Evolutionary conservation across 2,888 invertebrate species (phyloP).

Genomic region (Scaptomyza tumidula): DNA sequence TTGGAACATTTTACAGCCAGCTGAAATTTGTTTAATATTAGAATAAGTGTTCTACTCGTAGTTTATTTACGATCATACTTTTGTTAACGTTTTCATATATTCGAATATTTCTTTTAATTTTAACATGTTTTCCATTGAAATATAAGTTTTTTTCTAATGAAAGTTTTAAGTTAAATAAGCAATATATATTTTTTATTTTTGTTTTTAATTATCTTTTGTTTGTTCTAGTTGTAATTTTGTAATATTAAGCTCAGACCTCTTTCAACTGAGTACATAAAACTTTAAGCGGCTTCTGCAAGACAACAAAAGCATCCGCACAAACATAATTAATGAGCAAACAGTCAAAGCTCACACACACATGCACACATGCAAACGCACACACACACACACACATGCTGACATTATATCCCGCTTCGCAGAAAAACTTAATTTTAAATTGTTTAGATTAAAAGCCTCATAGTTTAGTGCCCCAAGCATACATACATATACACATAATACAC

Average conservation of each 20-base stretch:
- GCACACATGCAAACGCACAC: constrained; percentile 7
- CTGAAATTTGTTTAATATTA: too few relatives aligned
- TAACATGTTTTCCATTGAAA: too few relatives aligned
- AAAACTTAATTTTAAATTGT: constrained; percentile 77
- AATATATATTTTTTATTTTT: too few relatives aligned
- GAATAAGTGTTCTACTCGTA: too few relatives aligned
- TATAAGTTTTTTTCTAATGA: too few relatives aligned
- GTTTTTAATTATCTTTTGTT: not conserved
- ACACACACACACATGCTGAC: constrained; percentile 4
- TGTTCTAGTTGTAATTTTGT: not conserved
- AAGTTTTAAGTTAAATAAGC: too few relatives aligned
- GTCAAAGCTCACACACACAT: constrained; percentile 20
- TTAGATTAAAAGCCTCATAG: constrained; percentile 73
- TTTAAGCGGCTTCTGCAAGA: constrained; percentile 36
- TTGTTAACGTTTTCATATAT: too few relatives aligned
- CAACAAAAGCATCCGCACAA: constrained; percentile 43
- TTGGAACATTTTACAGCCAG: too few relatives aligned
- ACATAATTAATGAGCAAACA: constrained; percentile 73
- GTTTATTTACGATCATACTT: too few relatives aligned
- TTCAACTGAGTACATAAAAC: constrained; percentile 11
- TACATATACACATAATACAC: not conserved
- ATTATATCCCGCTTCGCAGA: constrained; percentile 13
- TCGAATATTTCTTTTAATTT: too few relatives aligned
- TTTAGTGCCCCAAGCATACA: constrained; percentile 47
- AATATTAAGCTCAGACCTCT: constrained; percentile 1